These are phyloP conservation scores for Cassiopea andromeda DNA, from an alignment of 30 jellyfish, hydroid and myxozoan genomes.

Conservation along the genomic window DNA sequence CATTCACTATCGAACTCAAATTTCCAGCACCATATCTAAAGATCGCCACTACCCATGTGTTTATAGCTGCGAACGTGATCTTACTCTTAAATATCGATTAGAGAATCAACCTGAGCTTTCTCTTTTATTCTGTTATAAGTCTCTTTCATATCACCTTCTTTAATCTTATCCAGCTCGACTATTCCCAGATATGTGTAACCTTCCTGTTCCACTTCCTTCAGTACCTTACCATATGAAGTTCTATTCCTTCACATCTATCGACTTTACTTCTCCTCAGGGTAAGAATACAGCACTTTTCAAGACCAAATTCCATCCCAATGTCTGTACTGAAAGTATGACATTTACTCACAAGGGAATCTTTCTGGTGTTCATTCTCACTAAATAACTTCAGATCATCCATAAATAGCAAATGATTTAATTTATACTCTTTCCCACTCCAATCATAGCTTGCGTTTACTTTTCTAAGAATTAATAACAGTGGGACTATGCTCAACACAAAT, in stretches of 20 bases:
- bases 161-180: constrained; percentile 18
- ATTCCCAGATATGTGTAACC: constrained; percentile 39
- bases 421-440: constrained; percentile 3
- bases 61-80: background rate
- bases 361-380: background rate
- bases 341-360: constrained; percentile 1
- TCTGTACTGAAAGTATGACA: background rate
- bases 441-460: background rate
- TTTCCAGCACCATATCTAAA: constrained; percentile 13
- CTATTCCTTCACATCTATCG: constrained; percentile 1
- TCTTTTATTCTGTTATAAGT: background rate
- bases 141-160: background rate
- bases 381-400: constrained; percentile 49
- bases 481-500: constrained; percentile 31
- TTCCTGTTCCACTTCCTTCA: constrained; percentile 29
- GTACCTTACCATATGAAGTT: constrained; percentile 22
- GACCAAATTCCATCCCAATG: constrained; percentile 45
- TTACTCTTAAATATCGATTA: background rate
- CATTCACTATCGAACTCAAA: background rate
- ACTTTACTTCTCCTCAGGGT: constrained; percentile 31
- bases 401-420: constrained; percentile 46
- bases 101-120: background rate
- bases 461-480: constrained; percentile 18
- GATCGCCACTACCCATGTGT: background rate
- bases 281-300: constrained; percentile 32